Base-by-base conservation (phyloP, 2,888 invertebrate genomes). In the Acheta domesticus region DNA sequence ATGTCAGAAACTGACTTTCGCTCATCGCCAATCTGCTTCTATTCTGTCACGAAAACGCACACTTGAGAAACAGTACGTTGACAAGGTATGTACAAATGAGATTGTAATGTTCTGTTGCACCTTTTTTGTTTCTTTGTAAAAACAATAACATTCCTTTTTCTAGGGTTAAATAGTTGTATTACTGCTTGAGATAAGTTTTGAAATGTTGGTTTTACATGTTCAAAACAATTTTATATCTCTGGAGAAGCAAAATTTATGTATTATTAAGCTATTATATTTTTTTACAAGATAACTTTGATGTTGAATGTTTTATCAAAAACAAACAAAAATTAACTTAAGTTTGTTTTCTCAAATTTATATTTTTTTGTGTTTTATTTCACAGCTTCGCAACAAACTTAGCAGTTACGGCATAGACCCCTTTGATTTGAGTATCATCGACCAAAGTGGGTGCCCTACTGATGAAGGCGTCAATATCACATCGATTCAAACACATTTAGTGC, bases 401-500 rank as follows among this genome's bases (percentile, higher is more conserved):
- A 87, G 88, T 0, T 92, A 88, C 84, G 92, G 93, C 76, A 91
- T 95, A n/a, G 92, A 94, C 86, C 94, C 94, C 0, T 93, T 89
- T 86, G 93, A 93, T 84, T 86, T 95, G 82, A 93, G 93, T 81
- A 91, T 93, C 83, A 91, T 95, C 82, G 90, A 91, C 11, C 95
- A 95, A 85, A 89, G 84, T 48, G 90, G 91, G 20, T 95, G 95
- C 85, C 83, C 49, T 82, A 86, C 86, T 16, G 91, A 90, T 81
- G 88, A 89, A 84, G 90, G 91, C 0, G 89, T 90, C 74, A 82
- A 86, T 80, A 92, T 94, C 82, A 93, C 86, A 92, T 95, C 80
- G 91, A 94, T 83, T 92, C 92, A 0, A 90, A 93, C 23, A 95
- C 94, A 0, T 93, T 95, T 86, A 92, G 92, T 1, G 89, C 93